Evolutionary conservation across 2,113 vertebrate genomes (phyloP).

Genomic region (Capricornis sumatraensis): DNA sequence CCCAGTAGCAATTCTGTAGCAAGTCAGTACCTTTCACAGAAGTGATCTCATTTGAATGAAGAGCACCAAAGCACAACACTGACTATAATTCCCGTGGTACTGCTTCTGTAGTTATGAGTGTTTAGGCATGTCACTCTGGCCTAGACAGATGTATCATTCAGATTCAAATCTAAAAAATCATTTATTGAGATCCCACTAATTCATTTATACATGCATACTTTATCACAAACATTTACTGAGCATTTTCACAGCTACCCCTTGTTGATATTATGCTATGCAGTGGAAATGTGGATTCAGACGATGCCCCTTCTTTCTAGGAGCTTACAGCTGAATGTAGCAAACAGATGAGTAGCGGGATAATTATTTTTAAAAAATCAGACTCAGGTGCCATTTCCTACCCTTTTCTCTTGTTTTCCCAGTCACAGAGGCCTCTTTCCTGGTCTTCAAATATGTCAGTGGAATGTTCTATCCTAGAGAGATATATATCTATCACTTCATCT

Average conservation of each 20-base stretch:
- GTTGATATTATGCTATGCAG: background rate
- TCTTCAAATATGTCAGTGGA: background rate
- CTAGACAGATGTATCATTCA: background rate
- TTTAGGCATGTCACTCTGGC: background rate
- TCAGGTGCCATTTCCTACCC: background rate
- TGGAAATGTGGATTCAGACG: background rate
- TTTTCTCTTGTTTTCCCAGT: background rate
- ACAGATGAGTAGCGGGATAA: background rate
- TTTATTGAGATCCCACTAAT: background rate
- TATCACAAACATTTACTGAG: background rate
- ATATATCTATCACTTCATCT: background rate
- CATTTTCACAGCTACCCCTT: background rate
- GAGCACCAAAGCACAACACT: background rate
- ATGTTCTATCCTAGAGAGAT: background rate
- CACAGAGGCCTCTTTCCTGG: background rate
- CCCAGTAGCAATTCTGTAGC: background rate
- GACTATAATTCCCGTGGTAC: background rate
- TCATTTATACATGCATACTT: background rate
- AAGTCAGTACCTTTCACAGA: background rate
- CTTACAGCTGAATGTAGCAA: background rate
- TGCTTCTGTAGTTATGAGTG: background rate
- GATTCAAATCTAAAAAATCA: background rate
- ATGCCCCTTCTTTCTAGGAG: background rate
- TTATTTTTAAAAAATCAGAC: background rate
- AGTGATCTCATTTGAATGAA: background rate